A percentile compares a stretch with the other conserved stretches of the same genome.
Conservation (phyloP, 2,888 invertebrate genomes). For the Nomada ruficornis region DNA sequence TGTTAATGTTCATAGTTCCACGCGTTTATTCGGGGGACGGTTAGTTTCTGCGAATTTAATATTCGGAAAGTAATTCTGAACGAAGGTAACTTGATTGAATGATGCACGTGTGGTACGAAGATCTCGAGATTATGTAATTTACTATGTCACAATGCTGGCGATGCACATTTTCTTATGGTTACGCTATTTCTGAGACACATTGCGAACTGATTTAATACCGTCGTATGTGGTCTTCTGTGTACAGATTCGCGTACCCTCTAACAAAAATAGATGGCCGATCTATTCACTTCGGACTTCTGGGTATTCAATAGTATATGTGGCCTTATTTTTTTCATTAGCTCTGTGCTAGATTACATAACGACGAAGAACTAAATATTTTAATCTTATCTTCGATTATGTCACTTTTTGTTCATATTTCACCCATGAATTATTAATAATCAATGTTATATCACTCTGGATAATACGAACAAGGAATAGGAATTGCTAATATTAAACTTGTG, state of each 20-base stretch:
- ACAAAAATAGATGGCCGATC: slow-evolving; percentile 65
- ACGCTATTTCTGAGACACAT: slow-evolving; percentile 44
- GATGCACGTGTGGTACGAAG: not conserved
- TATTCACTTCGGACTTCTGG: slow-evolving; percentile 44
- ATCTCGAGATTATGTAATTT: slow-evolving; percentile 18
- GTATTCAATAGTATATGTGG: slow-evolving; percentile 42
- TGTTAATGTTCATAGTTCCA: not conserved
- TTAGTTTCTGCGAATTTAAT: not conserved
- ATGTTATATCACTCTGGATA: not conserved
- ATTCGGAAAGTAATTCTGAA: not conserved
- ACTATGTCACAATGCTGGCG: not conserved
- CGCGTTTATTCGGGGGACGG: not conserved
- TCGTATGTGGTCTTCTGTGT: slow-evolving; percentile 39
- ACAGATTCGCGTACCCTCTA: slow-evolving; percentile 52
- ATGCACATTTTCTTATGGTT: slow-evolving; percentile 22
- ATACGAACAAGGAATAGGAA: not conserved
- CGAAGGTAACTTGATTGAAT: not conserved
- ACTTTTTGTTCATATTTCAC: not conserved
- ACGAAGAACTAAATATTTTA: not conserved
- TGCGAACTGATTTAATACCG: slow-evolving; percentile 39
- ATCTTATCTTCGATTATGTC: not conserved
- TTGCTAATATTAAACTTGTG: not conserved
- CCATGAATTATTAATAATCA: not conserved
- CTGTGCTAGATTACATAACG: slow-evolving; percentile 31
- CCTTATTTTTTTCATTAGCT: slow-evolving; percentile 45